Evolutionary conservation across 2,113 vertebrate genomes (phyloP).

Genomic region (Noturus placidus): DNA sequence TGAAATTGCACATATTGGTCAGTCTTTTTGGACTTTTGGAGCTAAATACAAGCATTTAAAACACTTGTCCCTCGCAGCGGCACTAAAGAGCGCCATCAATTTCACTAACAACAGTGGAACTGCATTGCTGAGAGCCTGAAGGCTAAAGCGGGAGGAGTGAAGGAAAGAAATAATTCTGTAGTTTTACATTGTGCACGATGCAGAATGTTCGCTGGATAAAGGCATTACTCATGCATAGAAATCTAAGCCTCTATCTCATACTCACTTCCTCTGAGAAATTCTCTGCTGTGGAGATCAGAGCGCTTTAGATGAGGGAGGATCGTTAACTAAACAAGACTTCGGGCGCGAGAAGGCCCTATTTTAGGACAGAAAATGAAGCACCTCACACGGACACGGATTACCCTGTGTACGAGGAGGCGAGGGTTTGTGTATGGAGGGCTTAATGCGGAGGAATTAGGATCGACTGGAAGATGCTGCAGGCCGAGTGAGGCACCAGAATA

Average conservation of each 20-base stretch:
- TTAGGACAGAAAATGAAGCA: background rate
- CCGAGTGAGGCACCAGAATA: conserved; percentile 16
- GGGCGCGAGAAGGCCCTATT: background rate
- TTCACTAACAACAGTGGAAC: background rate
- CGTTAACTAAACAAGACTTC: background rate
- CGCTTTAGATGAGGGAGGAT: background rate
- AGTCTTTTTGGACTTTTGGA: too few species aligned
- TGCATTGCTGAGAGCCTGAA: background rate
- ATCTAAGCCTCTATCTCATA: background rate
- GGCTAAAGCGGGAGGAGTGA: background rate
- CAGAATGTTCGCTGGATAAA: background rate
- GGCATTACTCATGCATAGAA: background rate
- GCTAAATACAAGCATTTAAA: background rate
- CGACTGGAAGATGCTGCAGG: conserved; percentile 1
- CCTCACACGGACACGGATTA: background rate
- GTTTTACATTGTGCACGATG: too few species aligned
- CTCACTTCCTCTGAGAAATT: background rate
- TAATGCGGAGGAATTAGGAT: conserved; percentile 4
- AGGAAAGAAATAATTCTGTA: background rate
- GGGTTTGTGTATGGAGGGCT: background rate
- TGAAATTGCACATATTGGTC: too few species aligned
- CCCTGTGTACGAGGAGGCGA: background rate
- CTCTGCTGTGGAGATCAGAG: background rate
- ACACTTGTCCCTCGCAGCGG: too few species aligned
- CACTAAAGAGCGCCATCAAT: too few species aligned